A percentile compares a stretch with the other conserved stretches of the same genome.
Conservation (phyloP, 2,113 vertebrate species). For the Sarotherodon lohbergeri region DNA sequence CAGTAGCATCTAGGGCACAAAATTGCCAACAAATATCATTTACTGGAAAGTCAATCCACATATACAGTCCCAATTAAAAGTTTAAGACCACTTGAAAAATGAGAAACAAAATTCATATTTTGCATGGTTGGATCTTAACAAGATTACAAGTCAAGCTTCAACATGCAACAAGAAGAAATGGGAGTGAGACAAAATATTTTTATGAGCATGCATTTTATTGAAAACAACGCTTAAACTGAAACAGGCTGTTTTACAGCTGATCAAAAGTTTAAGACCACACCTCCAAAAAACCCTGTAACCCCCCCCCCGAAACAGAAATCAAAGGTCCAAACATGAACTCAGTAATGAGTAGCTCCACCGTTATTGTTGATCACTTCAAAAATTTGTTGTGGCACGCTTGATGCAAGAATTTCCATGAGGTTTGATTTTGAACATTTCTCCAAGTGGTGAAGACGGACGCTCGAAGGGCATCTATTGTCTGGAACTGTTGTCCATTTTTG, state of each 20-base stretch:
- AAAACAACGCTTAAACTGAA: neutral
- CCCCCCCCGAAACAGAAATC: neutral
- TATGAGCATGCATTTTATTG: neutral
- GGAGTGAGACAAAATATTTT: neutral
- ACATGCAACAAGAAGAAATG: neutral
- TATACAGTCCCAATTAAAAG: neutral
- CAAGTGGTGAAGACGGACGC: too few relatives aligned
- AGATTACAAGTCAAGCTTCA: neutral
- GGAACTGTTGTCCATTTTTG: neutral
- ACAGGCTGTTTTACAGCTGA: neutral
- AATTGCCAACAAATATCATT: neutral
- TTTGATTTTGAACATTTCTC: too few relatives aligned
- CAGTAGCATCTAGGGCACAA: neutral
- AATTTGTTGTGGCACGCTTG: too few relatives aligned
- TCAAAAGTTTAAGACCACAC: too few relatives aligned
- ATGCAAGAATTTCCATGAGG: too few relatives aligned
- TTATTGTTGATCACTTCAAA: too few relatives aligned
- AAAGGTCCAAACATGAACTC: neutral
- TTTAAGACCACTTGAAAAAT: neutral
- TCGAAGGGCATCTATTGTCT: neutral
- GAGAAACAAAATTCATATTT: neutral
- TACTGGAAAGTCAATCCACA: neutral
- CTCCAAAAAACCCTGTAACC: accelerated
- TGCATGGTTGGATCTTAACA: neutral
- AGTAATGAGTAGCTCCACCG: too few relatives aligned